Percentiles rank a stretch among this genome's conserved stretches.
phyloP scores from a whole-genome alignment of 2,888 invertebrate genomes.

The Melinaea marsaeus region DNA sequence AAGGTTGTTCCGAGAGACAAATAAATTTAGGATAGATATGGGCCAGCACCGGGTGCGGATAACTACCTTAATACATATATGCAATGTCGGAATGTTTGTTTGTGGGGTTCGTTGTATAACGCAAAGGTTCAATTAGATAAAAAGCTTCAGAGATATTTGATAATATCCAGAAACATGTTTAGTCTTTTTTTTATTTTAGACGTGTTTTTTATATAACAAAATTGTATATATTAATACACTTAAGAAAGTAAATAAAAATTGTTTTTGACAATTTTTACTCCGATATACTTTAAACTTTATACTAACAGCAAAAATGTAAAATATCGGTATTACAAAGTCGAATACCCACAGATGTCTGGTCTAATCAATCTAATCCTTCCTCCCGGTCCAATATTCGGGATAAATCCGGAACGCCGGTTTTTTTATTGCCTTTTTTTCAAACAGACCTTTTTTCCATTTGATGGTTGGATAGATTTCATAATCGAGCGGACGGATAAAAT shows the following conservation, averaged over 20 bases:
- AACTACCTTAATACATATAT: constrained; percentile 38
- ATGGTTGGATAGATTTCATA: constrained; percentile 6
- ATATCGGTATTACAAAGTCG: too few species aligned
- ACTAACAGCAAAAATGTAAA: too few species aligned
- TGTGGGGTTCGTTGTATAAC: neutral
- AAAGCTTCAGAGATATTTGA: too few species aligned
- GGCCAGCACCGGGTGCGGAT: constrained; percentile 45
- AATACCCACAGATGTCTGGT: neutral
- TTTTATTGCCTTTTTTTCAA: neutral
- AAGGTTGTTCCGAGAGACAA: constrained; percentile 48
- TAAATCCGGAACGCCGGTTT: neutral
- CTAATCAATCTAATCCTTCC: constrained; percentile 5
- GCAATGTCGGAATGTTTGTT: neutral
- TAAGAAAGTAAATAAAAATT: too few species aligned
- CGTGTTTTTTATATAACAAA: too few species aligned
- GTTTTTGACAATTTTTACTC: too few species aligned
- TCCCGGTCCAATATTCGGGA: constrained; percentile 2
- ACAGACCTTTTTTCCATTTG: constrained; percentile 5
- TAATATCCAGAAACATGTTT: too few species aligned
- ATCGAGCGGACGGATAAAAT: constrained; percentile 1
- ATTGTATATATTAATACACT: too few species aligned
- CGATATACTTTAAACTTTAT: too few species aligned
- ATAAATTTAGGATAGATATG: constrained; percentile 46
- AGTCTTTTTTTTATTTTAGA: too few species aligned
- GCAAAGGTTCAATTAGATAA: too few species aligned